phyloP scores from a whole-genome alignment of 92 coral and sea anemone genomes.

The Epizoanthus scotinus region DNA sequence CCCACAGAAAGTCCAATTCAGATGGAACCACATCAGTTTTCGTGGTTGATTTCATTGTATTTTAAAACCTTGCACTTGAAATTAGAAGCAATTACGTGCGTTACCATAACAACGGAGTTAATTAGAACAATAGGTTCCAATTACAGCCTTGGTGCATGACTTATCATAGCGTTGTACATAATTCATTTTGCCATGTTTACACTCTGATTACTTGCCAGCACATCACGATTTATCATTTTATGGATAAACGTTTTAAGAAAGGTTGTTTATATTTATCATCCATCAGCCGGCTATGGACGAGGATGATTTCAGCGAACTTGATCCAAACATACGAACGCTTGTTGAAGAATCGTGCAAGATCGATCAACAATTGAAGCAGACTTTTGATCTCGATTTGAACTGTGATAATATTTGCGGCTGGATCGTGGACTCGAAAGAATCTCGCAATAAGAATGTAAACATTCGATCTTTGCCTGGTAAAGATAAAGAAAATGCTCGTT shows the following conservation, averaged over 20 bases:
- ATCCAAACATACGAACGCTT: constrained; percentile 36
- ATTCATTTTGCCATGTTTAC: not conserved
- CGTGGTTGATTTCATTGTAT: too few species aligned
- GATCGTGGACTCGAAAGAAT: constrained; percentile 35
- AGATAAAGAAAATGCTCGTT: constrained; percentile 23
- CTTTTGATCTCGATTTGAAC: constrained; percentile 36
- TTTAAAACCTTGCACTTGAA: not conserved
- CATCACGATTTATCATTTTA: constrained; percentile 16
- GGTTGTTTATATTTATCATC: not conserved
- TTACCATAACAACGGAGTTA: constrained; percentile 25
- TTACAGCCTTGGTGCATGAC: too few species aligned
- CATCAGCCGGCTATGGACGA: constrained; percentile 1
- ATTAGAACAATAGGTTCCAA: constrained; percentile 33
- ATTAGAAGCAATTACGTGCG: not conserved
- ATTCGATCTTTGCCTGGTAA: constrained; percentile 7
- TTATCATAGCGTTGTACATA: not conserved
- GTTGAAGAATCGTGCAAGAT: constrained; percentile 49
- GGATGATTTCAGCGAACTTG: constrained; percentile 30
- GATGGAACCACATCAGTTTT: not conserved
- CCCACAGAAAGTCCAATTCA: not conserved
- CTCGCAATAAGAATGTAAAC: constrained; percentile 3
- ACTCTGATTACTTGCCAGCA: not conserved
- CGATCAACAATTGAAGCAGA: constrained; percentile 32
- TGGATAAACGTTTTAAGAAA: not conserved
- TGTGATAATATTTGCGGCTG: constrained; percentile 50